Evolutionary conservation across 2,113 vertebrate species (phyloP), one percentile per base, ranked within the genome.

Genomic region (Piliocolobus tephrosceles): DNA sequence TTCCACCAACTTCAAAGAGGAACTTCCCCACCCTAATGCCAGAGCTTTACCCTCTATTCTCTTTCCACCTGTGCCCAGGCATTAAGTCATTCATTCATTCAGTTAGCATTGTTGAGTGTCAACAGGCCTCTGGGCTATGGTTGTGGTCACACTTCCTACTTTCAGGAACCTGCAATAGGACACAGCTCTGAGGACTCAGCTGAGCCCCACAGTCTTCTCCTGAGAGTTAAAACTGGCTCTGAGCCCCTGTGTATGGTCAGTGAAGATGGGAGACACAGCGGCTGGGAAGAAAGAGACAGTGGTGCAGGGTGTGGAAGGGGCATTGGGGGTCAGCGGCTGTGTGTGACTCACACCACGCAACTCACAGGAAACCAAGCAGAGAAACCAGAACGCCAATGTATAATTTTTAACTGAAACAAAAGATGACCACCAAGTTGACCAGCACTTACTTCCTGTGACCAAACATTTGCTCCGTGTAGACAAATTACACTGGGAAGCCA

Each of bases 171-270:
- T 76, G 40, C 2, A 38, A 5, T 6, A 64, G n/a, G 61, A 52
- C 2, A n/a, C 5, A 13, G 52, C 64, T 45, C 2, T 8, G 10
- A 57, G 50, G 45, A 3, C 40, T 5, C 1, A 18, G 11, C 1
- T 2, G 45, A 8, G 47, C 16, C 30, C 52, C 78, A 68, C 45
- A 75, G 35, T 40, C 79, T 47, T 6, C 43, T 40, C n/a, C 27
- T 50, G 57, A 40, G 52, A 25, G 22, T 8, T 52, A 13, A 30
- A 11, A 27, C 1, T 14, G 43, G 18, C 40, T 80, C 47, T 1
- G 16, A 58, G 22, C 20, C 45, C 61, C 35, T 30, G 25, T 5
- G 8, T 35, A 13, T 35, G 58, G 68, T 43, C 89, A 38, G 38
- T 27, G 23, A 64, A 18, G 20, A 50, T 4, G 25, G 43, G 5